A percentile compares a stretch with the other conserved stretches of the same genome.
Conservation (phyloP, 2,888 invertebrate species). For the Thecocarcelia acutangulata region DNA sequence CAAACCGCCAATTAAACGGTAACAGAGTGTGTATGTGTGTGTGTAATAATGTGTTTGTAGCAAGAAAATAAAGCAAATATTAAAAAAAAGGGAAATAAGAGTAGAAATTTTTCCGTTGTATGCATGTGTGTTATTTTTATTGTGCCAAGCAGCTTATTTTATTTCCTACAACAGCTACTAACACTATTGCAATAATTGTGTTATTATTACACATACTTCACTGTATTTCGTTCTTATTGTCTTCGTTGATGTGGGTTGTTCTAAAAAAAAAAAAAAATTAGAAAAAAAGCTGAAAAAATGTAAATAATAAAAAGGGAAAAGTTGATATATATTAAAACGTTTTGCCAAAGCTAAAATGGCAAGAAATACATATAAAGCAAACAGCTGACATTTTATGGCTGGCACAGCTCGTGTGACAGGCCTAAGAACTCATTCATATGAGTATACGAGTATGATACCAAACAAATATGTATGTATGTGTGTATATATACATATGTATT, state of each 20-base stretch:
- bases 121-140: conserved; percentile 5
- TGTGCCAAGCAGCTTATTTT: conserved; percentile 15
- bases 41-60: too few relatives aligned
- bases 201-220: conserved; percentile 51
- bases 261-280: conserved; percentile 1
- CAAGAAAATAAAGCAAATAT: neutral
- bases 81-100: conserved; percentile 32
- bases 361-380: conserved; percentile 12
- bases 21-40: conserved; percentile 8
- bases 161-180: conserved; percentile 30
- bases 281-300: too few relatives aligned
- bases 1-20: conserved; percentile 46
- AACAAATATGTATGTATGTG: neutral
- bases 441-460: neutral
- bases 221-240: neutral
- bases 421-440: neutral
- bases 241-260: conserved; percentile 7
- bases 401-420: neutral
- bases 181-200: conserved; percentile 37
- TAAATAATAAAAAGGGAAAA: conserved; percentile 17
- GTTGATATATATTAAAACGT: conserved; percentile 20
- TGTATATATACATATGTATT: neutral
- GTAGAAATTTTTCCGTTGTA: conserved; percentile 36
- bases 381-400: conserved; percentile 21
- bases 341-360: conserved; percentile 9